Conservation (phyloP, 2,888 invertebrate genomes). For the Tridacna gigas region DNA sequence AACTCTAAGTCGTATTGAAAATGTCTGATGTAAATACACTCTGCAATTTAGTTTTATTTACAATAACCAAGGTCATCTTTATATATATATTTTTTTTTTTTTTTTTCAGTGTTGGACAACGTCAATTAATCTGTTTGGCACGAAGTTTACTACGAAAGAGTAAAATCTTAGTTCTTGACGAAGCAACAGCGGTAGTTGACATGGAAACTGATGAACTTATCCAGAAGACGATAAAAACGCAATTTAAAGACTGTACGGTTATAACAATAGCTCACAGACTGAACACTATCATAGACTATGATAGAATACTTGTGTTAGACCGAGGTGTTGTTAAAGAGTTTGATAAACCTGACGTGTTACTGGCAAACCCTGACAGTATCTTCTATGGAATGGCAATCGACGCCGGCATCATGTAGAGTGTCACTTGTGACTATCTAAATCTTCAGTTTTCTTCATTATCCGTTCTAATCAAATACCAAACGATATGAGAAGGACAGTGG, state of each 20-base stretch:
- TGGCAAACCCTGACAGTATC: slow-evolving; percentile 75
- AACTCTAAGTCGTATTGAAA: too few relatives aligned
- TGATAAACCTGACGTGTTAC: slow-evolving; percentile 80
- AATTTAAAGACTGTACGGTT: slow-evolving; percentile 73
- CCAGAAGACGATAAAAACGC: slow-evolving; percentile 70
- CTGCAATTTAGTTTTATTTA: neutral
- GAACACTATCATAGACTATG: neutral
- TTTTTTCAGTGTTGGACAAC: slow-evolving; percentile 72
- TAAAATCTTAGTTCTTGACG: slow-evolving; percentile 73
- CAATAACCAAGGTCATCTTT: neutral
- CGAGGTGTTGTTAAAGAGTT: slow-evolving; percentile 83
- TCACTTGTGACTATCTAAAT: too few relatives aligned
- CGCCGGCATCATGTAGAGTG: slow-evolving; percentile 78
- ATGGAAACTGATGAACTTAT: slow-evolving; percentile 73
- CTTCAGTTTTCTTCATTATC: too few relatives aligned
- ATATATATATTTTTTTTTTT: neutral
- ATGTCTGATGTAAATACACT: neutral
- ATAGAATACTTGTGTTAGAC: slow-evolving; percentile 84
- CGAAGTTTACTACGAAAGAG: slow-evolving; percentile 70
- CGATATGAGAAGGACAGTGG: too few relatives aligned
- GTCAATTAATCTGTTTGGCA: slow-evolving; percentile 75
- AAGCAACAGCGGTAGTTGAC: slow-evolving; percentile 76
- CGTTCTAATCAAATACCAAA: too few relatives aligned
- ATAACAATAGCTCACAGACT: slow-evolving; percentile 78
- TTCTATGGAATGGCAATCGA: slow-evolving; percentile 84